These are phyloP conservation scores for Ricordea florida DNA, from an alignment of 92 coral and sea anemone species.

Conservation along the genomic window DNA sequence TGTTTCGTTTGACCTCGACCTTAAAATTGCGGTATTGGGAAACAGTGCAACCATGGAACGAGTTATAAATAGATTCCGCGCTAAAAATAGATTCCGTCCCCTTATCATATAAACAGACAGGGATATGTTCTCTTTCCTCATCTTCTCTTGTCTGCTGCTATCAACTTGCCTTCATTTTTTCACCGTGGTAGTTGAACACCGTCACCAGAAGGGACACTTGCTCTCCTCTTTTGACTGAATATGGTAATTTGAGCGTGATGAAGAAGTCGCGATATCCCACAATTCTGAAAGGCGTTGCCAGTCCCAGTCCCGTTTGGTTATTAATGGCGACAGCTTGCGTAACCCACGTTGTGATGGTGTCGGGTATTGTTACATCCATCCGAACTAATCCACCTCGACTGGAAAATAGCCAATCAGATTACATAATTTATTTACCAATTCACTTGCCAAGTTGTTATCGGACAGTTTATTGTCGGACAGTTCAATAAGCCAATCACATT, in stretches of 20 bases:
- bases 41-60: no score
- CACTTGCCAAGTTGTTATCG: no score
- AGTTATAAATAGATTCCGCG: no score
- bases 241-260: slow-evolving; percentile 78
- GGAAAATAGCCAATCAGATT: background rate
- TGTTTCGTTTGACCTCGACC: no score
- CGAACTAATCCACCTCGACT: slow-evolving; percentile 53
- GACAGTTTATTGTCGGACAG: no score
- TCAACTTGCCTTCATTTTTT: slow-evolving; percentile 42
- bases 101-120: no score
- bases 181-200: slow-evolving; percentile 65
- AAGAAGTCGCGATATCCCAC: slow-evolving; percentile 53
- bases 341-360: slow-evolving; percentile 92
- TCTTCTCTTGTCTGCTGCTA: no score
- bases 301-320: slow-evolving; percentile 90
- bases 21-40: no score
- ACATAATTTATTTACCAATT: background rate
- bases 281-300: slow-evolving; percentile 74
- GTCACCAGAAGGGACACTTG: slow-evolving; percentile 85
- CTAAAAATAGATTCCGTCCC: no score
- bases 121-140: no score
- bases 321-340: slow-evolving; percentile 95
- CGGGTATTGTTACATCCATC: slow-evolving; percentile 81
- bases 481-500: no score
- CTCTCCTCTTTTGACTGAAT: slow-evolving; percentile 95